Percentiles rank a stretch among this genome's conserved stretches.
Evolutionary conservation across 2,113 vertebrate species (phyloP).

Genomic region (Limanda limanda): DNA sequence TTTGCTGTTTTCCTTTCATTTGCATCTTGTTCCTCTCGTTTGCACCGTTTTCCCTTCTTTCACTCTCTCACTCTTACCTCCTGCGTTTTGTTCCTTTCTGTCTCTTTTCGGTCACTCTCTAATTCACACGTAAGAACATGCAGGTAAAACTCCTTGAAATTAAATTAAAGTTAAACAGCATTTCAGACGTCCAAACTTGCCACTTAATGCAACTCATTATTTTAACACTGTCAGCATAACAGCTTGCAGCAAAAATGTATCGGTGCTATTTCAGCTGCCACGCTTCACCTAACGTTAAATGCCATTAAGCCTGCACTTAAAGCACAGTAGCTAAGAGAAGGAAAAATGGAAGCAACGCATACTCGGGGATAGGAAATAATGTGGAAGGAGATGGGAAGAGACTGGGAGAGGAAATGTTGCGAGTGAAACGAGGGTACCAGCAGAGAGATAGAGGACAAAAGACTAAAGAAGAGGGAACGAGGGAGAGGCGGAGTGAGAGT

Average conservation of each 20-base stretch:
- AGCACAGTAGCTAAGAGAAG: background rate
- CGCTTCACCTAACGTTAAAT: conserved; percentile 43
- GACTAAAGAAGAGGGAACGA: background rate
- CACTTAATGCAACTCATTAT: conserved; percentile 46
- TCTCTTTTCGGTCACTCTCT: background rate
- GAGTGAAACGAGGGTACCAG: conserved; percentile 14
- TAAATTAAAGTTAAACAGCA: conserved; percentile 43
- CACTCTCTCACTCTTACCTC: conserved; percentile 5
- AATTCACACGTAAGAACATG: conserved; percentile 7
- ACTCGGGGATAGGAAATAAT: background rate
- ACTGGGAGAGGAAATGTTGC: background rate
- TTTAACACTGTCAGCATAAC: conserved; percentile 40
- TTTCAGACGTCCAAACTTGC: conserved; percentile 46
- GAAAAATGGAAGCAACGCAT: rapidly evolving
- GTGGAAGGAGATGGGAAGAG: background rate
- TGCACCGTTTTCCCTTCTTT: conserved; percentile 34
- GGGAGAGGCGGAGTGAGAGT: background rate
- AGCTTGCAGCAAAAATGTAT: conserved; percentile 50
- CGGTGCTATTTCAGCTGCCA: conserved; percentile 21
- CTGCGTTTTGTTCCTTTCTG: background rate
- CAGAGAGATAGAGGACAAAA: conserved; percentile 3
- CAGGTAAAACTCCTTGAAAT: conserved; percentile 39
- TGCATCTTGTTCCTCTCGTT: conserved; percentile 63
- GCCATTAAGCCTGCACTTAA: conserved; percentile 39
- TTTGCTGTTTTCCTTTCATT: conserved; percentile 73